A percentile compares a stretch with the other conserved stretches of the same genome.
phyloP scores from a whole-genome alignment of 2,113 vertebrate genomes.

The Actinemys pallida region DNA sequence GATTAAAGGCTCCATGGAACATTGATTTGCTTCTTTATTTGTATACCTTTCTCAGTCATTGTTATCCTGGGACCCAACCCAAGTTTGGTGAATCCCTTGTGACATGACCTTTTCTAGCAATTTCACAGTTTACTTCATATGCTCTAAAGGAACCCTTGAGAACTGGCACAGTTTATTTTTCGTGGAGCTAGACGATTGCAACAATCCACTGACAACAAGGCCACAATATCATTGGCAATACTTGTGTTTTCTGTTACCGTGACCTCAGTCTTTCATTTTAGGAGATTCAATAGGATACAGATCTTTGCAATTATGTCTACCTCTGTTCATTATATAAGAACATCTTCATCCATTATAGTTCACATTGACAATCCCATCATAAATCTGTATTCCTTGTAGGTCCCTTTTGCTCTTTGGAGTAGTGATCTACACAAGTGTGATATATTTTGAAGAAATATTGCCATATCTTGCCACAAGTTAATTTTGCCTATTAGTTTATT shows the following conservation, averaged over 20 bases:
- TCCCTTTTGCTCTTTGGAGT: neutral
- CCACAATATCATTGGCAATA: neutral
- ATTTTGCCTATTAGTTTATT: neutral
- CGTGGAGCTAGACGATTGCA: neutral
- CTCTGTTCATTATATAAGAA: neutral
- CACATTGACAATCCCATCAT: neutral
- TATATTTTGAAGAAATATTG: neutral
- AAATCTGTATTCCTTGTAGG: neutral
- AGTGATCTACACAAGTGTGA: accelerated
- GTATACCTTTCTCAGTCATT: accelerated
- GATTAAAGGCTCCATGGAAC: neutral
- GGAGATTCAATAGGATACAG: neutral
- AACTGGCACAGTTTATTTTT: neutral
- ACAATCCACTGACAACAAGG: neutral
- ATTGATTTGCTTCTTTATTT: neutral
- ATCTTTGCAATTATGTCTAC: neutral
- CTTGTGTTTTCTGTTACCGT: neutral
- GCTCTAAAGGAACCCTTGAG: accelerated
- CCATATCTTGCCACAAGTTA: neutral
- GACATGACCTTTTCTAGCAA: neutral
- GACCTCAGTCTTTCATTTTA: neutral
- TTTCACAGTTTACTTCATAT: neutral
- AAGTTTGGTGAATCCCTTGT: accelerated
- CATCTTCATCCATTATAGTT: neutral
- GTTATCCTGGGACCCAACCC: neutral